Evolutionary conservation across 2,888 invertebrate genomes (phyloP).

Genomic region (Pseudolycoriella hygida): DNA sequence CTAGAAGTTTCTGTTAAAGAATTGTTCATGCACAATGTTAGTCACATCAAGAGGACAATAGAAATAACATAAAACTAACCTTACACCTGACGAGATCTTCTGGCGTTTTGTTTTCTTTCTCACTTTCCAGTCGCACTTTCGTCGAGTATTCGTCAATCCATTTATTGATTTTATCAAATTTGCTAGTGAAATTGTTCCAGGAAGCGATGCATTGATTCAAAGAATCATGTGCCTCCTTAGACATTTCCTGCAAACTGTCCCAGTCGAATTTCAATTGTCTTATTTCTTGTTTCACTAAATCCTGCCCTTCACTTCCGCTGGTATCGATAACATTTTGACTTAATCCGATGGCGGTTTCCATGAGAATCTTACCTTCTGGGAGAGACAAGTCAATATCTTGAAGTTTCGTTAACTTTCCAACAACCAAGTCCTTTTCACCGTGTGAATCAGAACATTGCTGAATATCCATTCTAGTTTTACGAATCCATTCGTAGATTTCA

Average conservation of each 20-base stretch:
- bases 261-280: conserved; percentile 64
- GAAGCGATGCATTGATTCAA: conserved; percentile 57
- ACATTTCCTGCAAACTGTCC: conserved; percentile 60
- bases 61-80: conserved; percentile 28
- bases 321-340: conserved; percentile 58
- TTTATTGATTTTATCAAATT: conserved; percentile 50
- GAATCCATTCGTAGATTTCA: conserved; percentile 71
- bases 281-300: conserved; percentile 61
- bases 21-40: conserved; percentile 8
- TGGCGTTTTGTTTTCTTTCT: conserved; percentile 57
- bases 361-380: conserved; percentile 52
- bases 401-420: conserved; percentile 58
- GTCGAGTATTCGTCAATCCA: conserved; percentile 56
- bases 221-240: conserved; percentile 56
- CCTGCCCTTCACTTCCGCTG: conserved; percentile 70
- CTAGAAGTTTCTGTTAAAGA: conserved; percentile 38
- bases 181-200: conserved; percentile 65
- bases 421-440: conserved; percentile 63
- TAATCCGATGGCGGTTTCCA: conserved; percentile 53
- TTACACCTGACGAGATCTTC: conserved; percentile 62
- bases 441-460: conserved; percentile 76
- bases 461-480: conserved; percentile 59
- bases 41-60: conserved; percentile 9
- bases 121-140: conserved; percentile 44
- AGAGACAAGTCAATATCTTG: conserved; percentile 48